Percentiles rank a stretch among this genome's conserved stretches.
Conservation (phyloP, 2,888 invertebrate genomes). For the Xanthorhoe spadicearia region DNA sequence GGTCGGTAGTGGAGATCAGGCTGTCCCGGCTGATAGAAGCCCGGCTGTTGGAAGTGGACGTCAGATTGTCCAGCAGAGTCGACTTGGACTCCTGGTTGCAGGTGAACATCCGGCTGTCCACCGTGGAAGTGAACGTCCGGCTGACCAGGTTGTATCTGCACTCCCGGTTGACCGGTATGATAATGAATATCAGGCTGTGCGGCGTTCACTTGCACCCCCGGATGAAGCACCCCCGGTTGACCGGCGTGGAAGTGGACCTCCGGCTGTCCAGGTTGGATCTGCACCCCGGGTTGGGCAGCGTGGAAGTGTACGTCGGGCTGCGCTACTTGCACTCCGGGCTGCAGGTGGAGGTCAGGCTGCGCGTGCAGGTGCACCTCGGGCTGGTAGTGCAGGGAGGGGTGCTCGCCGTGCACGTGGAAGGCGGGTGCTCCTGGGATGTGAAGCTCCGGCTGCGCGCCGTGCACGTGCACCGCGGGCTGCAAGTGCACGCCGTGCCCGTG, state of each 20-base stretch:
- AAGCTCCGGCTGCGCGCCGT: slow-evolving; percentile 46
- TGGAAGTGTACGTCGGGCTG: slow-evolving; percentile 40
- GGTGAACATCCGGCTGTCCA: slow-evolving; percentile 44
- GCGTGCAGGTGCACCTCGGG: slow-evolving; percentile 44
- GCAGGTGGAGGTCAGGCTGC: slow-evolving; percentile 45
- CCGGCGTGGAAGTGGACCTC: slow-evolving; percentile 39
- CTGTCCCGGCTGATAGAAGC: slow-evolving; percentile 27
- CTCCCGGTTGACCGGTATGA: slow-evolving; percentile 39
- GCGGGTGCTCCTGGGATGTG: slow-evolving; percentile 48
- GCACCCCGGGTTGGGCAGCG: slow-evolving; percentile 21
- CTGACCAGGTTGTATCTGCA: slow-evolving; percentile 39
- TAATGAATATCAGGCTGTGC: slow-evolving; percentile 38
- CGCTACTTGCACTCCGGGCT: slow-evolving; percentile 38
- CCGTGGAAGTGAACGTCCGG: slow-evolving; percentile 32
- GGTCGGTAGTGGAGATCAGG: slow-evolving; percentile 34
- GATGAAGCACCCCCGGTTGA: slow-evolving; percentile 39
- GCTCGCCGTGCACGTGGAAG: slow-evolving; percentile 38
- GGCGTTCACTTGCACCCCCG: slow-evolving; percentile 25
- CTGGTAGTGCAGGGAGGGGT: slow-evolving; percentile 38
- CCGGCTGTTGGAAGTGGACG: slow-evolving; percentile 47
- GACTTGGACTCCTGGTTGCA: slow-evolving; percentile 50
- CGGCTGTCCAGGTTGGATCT: slow-evolving; percentile 37
- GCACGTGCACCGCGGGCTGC: slow-evolving; percentile 44
- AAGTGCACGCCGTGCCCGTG: slow-evolving; percentile 47
- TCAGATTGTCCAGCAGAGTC: slow-evolving; percentile 51